A percentile compares a stretch with the other conserved stretches of the same genome.
These are phyloP conservation scores for Heliocidaris tuberculata DNA, from an alignment of 35 echinoderm and acorn worm species.

Conservation along the genomic window DNA sequence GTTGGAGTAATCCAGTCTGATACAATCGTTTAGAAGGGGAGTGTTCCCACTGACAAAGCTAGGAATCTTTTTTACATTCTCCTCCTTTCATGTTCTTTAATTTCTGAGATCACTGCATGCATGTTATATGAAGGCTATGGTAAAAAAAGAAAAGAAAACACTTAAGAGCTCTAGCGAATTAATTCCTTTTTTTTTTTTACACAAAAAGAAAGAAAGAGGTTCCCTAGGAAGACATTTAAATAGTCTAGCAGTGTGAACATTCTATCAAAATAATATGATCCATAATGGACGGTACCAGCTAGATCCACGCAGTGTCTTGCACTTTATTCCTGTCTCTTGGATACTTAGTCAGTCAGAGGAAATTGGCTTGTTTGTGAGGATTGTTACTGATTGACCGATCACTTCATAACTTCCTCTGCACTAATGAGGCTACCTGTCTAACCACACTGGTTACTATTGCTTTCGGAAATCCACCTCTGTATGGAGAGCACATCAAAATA, in stretches of 20 bases:
- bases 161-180: no score
- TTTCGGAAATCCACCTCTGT: background rate
- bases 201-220: background rate
- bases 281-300: background rate
- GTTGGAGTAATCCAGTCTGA: background rate
- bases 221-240: background rate
- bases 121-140: background rate
- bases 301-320: background rate
- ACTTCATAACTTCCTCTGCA: background rate
- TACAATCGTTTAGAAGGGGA: background rate
- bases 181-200: background rate
- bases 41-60: background rate
- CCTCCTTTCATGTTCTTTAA: background rate
- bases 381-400: background rate
- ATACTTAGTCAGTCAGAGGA: background rate
- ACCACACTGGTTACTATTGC: background rate
- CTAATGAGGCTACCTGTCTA: background rate
- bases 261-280: background rate
- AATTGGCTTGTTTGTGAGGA: constrained; percentile 23
- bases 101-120: no score
- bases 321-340: background rate
- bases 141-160: no score
- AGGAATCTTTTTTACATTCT: background rate
- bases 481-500: background rate
- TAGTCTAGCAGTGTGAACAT: background rate